Base-by-base conservation (phyloP, 2,888 invertebrate genomes). In the Calliopum simillimum region DNA sequence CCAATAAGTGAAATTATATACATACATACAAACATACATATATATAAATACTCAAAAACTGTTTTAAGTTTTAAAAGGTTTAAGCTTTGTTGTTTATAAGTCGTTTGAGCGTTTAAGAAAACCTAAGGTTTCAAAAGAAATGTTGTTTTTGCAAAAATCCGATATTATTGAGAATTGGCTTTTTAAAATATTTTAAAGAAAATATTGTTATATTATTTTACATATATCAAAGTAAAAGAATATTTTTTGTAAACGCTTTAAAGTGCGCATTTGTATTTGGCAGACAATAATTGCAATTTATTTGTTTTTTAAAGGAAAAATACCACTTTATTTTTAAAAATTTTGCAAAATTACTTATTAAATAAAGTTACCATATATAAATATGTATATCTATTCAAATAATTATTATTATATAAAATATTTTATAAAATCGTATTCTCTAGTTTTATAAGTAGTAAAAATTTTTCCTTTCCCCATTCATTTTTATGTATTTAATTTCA, bases 1-100 rank as follows among this genome's bases (percentile, higher is more conserved):
- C n/a, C n/a, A 33, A 33, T 33, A 25, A 33, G 25, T 41, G 25
- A 25, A 58, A 5, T n/a, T 58, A 58, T 8, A 33, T n/a, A 59
- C 14, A 14, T 61, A 67, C 33, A 71, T 62, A 70, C 51, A 62
- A 51, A 69, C 55, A 67, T 66, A 69, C 43, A 62, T 47, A n/a
- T 58, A 41, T 58, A 58, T 41, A 25, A 33, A 58, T 41, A 58
- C 16, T 56, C n/a, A 56, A 53, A 53, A 6, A 23, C 53, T 23
- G 21, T 23, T 21, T 4, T 53, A 53, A 53, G 53, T 23, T 23
- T 23, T 6, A 13, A 6, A 56, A 25, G 56, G 25, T 25, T 59
- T 8, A n/a, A 59, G 59, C 43, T 43, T 59, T 43, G 33, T 49
- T 8, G 14, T 63, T 63, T 47, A 12, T 59, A 58, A n/a, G 25